Conservation (phyloP, 2,113 vertebrate species). For the Cryptomyrus ogoouensis region DNA sequence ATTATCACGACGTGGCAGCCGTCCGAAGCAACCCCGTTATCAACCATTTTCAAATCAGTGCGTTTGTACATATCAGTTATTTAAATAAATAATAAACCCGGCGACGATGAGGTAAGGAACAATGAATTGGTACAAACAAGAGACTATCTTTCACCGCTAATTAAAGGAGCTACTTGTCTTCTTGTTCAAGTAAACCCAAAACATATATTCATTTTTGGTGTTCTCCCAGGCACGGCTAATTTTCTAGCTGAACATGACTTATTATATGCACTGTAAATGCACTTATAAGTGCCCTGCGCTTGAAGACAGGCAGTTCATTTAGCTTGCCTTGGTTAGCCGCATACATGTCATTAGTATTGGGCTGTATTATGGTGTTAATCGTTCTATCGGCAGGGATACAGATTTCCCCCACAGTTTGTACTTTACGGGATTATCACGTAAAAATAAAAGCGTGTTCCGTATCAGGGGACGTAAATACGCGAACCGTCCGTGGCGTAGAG, state of each 20-base stretch:
- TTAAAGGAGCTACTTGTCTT: background rate
- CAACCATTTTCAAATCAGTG: background rate
- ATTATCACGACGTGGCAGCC: background rate
- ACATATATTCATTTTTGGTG: background rate
- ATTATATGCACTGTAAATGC: background rate
- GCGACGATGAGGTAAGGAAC: slow-evolving; percentile 21
- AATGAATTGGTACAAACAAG: background rate
- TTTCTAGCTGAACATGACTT: background rate
- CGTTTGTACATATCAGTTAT: background rate
- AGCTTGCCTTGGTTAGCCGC: background rate
- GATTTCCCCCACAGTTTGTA: background rate
- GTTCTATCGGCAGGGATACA: background rate
- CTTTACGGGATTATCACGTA: background rate
- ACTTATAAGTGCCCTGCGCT: background rate
- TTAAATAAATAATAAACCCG: slow-evolving; percentile 6
- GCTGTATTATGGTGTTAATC: background rate
- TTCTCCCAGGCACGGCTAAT: background rate
- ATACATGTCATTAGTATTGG: background rate
- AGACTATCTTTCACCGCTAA: background rate
- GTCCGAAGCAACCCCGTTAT: background rate
- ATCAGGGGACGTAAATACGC: background rate
- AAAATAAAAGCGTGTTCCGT: background rate
- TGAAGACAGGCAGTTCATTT: background rate
- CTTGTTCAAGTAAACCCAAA: background rate
- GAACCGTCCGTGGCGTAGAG: background rate